These are phyloP conservation scores for Trissolcus brochymenae DNA, from an alignment of 2,888 invertebrate species.

Conservation along the genomic window DNA sequence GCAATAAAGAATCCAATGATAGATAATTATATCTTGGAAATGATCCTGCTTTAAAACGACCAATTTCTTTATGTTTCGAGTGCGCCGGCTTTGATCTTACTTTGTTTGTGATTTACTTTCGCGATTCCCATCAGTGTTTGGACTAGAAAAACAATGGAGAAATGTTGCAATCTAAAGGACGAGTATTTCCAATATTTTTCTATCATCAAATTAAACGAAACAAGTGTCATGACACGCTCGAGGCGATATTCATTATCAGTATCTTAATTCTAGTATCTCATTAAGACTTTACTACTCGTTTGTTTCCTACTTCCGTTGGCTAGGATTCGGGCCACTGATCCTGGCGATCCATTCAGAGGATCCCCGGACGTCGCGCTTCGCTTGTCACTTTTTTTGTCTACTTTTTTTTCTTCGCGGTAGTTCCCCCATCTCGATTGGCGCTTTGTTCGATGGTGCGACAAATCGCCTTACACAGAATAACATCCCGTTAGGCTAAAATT, in stretches of 20 bases:
- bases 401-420: not conserved
- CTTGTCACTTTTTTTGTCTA: conserved; percentile 11
- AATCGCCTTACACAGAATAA: conserved; percentile 28
- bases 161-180: no score
- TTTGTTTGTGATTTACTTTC: no score
- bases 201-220: not conserved
- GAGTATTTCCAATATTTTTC: not conserved
- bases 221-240: conserved; percentile 1
- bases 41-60: no score
- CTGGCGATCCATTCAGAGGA: conserved; percentile 57
- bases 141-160: no score
- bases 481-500: no score
- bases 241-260: conserved; percentile 31
- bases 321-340: conserved; percentile 68
- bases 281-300: conserved; percentile 31
- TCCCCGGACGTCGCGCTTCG: conserved; percentile 40
- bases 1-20: no score
- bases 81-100: no score
- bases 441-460: conserved; percentile 36
- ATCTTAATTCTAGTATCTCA: conserved; percentile 38
- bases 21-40: no score
- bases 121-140: no score
- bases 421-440: conserved; percentile 3
- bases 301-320: conserved; percentile 58
- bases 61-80: no score